phyloP scores from a whole-genome alignment of 2,797 vertebrate genomes.

The Iguana delicatissima region DNA sequence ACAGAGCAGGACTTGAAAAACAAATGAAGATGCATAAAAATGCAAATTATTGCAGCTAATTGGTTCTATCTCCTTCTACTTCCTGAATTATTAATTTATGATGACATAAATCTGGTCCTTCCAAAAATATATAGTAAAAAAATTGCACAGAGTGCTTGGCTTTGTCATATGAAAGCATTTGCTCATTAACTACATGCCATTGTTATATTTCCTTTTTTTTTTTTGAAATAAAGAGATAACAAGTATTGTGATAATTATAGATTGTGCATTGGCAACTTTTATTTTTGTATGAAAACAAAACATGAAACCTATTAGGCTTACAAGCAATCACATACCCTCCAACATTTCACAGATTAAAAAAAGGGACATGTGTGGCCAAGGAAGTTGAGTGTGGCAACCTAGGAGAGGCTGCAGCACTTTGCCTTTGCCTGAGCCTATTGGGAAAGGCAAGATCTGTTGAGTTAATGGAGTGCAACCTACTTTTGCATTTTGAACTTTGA shows the following conservation, averaged over 20 bases:
- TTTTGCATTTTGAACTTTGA: no score
- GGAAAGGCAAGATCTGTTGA: no score
- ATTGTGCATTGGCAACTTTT: constrained; percentile 35
- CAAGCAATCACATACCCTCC: no score
- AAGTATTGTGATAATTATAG: constrained; percentile 47
- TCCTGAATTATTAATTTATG: constrained; percentile 82
- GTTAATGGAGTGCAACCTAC: no score
- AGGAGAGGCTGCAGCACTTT: no score
- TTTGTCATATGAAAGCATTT: constrained; percentile 59
- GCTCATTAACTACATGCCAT: constrained; percentile 52
- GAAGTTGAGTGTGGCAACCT: no score
- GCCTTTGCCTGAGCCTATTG: no score
- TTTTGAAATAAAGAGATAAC: constrained; percentile 39
- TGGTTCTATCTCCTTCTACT: constrained; percentile 76
- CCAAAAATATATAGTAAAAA: constrained; percentile 77
- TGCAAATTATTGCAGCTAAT: constrained; percentile 81
- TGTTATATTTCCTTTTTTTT: constrained; percentile 18
- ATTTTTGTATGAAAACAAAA: constrained; percentile 41
- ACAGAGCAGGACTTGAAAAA: constrained; percentile 73
- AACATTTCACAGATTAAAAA: no score
- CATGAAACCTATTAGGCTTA: no score
- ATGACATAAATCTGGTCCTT: constrained; percentile 71
- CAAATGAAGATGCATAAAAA: constrained; percentile 80
- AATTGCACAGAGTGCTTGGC: constrained; percentile 56
- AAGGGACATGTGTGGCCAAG: no score